Percentiles rank a stretch among this genome's conserved stretches.
Conservation (phyloP, 2,888 invertebrate genomes). For the Agriopis leucophaearia region DNA sequence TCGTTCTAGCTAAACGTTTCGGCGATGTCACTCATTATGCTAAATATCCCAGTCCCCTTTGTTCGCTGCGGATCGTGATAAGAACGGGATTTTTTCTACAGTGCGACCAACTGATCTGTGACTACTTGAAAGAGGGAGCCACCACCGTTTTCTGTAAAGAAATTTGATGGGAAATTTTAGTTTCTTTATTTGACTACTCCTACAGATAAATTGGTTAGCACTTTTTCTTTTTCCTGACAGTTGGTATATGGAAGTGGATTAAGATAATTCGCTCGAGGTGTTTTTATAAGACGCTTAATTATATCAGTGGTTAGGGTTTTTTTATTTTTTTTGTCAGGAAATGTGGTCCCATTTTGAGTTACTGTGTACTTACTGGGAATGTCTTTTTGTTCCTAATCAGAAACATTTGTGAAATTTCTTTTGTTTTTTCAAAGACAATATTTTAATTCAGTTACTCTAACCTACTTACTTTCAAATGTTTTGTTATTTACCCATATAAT, state of each 20-base stretch:
- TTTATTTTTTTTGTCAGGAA: constrained; percentile 41
- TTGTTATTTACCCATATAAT: no score
- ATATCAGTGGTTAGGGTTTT: constrained; percentile 55
- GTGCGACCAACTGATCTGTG: background rate
- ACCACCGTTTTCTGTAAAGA: background rate
- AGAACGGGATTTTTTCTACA: constrained; percentile 58
- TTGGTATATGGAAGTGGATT: constrained; percentile 85
- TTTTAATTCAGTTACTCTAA: background rate
- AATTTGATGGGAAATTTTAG: background rate
- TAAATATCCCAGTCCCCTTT: constrained; percentile 81
- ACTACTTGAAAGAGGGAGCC: background rate
- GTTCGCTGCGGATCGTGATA: constrained; percentile 78
- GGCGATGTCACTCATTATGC: constrained; percentile 85
- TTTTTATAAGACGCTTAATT: constrained; percentile 74
- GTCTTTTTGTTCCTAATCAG: constrained; percentile 6
- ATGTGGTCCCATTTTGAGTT: constrained; percentile 40
- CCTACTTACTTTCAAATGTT: no score
- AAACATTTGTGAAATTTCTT: background rate
- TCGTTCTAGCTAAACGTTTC: constrained; percentile 75
- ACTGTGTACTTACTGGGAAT: constrained; percentile 29
- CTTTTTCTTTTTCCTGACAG: constrained; percentile 77
- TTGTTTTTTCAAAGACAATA: background rate
- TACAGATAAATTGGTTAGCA: background rate
- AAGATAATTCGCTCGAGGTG: constrained; percentile 77
- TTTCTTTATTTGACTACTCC: background rate